These are phyloP conservation scores for Pardosa pseudoannulata DNA, from an alignment of 2,888 invertebrate species.

Conservation along the genomic window DNA sequence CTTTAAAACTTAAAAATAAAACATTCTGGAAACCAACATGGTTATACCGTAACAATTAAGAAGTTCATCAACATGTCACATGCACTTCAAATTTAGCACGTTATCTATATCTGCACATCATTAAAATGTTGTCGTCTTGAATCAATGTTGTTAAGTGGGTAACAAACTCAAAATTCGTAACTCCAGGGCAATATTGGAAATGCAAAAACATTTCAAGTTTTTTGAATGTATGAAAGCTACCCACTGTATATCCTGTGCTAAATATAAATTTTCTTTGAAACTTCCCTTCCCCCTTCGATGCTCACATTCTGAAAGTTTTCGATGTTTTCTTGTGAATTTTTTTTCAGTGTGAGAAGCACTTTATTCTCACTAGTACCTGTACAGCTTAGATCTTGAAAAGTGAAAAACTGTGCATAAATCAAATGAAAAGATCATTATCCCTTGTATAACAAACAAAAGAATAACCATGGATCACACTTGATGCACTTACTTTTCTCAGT, in stretches of 20 bases:
- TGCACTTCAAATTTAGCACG: too few species aligned
- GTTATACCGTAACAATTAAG: too few species aligned
- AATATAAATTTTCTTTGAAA: background rate
- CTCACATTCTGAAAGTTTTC: conserved; percentile 44
- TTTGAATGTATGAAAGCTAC: background rate
- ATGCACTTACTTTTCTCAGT: conserved; percentile 59
- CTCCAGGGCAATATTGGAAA: background rate
- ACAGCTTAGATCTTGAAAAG: conserved; percentile 17
- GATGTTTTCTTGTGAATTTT: conserved; percentile 25
- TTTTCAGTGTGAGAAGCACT: conserved; percentile 41
- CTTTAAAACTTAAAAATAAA: too few species aligned
- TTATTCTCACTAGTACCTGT: conserved; percentile 39
- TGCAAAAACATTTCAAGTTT: background rate
- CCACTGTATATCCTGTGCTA: background rate
- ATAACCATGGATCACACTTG: conserved; percentile 33
- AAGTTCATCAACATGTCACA: too few species aligned
- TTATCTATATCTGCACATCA: too few species aligned
- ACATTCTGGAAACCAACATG: too few species aligned
- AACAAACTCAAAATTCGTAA: background rate
- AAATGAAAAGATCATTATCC: conserved; percentile 12
- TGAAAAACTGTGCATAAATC: conserved; percentile 8
- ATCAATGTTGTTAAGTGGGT: too few species aligned
- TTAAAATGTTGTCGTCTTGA: too few species aligned
- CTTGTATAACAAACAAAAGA: conserved; percentile 22
- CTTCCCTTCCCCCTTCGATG: conserved; percentile 5